Percentiles rank a stretch among this genome's conserved stretches.
Evolutionary conservation across 1,140 invertebrate species (phyloP).

Genomic region (Conus betulinus): DNA sequence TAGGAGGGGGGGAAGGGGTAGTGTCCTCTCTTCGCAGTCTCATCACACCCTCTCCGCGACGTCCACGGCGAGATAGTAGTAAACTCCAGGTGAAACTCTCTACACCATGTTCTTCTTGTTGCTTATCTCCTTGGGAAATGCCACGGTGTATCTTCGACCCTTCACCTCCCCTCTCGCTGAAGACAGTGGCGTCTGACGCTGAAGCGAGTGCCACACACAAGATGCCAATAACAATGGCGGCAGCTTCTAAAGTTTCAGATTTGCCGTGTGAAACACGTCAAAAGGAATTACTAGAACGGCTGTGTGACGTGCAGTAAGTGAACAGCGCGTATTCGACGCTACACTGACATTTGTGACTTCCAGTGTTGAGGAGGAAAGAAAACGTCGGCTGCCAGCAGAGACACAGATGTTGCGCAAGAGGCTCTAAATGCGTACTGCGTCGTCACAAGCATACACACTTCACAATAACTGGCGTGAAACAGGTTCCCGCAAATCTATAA

Average conservation of each 20-base stretch:
- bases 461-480: not conserved
- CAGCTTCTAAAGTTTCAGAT: conserved; percentile 1
- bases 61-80: too few species aligned
- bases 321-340: not conserved
- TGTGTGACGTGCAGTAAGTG: not conserved
- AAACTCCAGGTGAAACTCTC: not conserved
- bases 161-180: not conserved
- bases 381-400: not conserved
- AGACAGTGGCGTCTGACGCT: not conserved
- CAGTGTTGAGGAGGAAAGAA: not conserved
- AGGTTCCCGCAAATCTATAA: not conserved
- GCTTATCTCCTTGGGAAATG: not conserved
- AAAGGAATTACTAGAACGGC: not conserved
- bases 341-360: not conserved
- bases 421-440: not conserved
- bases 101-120: not conserved
- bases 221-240: not conserved
- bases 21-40: too few species aligned
- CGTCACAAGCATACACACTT: not conserved
- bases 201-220: not conserved
- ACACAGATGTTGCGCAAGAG: not conserved
- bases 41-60: too few species aligned
- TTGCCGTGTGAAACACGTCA: not conserved
- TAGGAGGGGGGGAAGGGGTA: not conserved
- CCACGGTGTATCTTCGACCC: not conserved